These are phyloP conservation scores for Xenopus tropicalis DNA, from an alignment of 2,113 vertebrate species.

Conservation along the genomic window UCB_Xtro_10.0 CM004445.2:59805501-59806000, in stretches of 20 bases:
- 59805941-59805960: constrained; percentile 37
- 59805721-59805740: constrained; percentile 52
- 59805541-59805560: too few species aligned
- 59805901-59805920: constrained; percentile 39
- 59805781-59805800: constrained; percentile 45
- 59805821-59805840: constrained; percentile 48
- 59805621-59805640: too few species aligned
- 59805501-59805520: too few species aligned
- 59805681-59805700: constrained; percentile 68
- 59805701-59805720: constrained; percentile 62
- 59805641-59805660: too few species aligned
- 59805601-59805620: too few species aligned
- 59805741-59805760: constrained; percentile 54
- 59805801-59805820: constrained; percentile 50
- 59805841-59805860: constrained; percentile 33
- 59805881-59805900: constrained; percentile 35
- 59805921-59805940: constrained; percentile 24
- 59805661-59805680: constrained; percentile 56
- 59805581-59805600: too few species aligned
- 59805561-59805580: too few species aligned
- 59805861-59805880: constrained; percentile 43
- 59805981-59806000: constrained; percentile 20
- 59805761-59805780: constrained; percentile 56
- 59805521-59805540: too few species aligned
- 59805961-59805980: constrained; percentile 36